Conservation (phyloP, 2,113 vertebrate genomes). For the zebrafish (Danio rerio) region DNA sequence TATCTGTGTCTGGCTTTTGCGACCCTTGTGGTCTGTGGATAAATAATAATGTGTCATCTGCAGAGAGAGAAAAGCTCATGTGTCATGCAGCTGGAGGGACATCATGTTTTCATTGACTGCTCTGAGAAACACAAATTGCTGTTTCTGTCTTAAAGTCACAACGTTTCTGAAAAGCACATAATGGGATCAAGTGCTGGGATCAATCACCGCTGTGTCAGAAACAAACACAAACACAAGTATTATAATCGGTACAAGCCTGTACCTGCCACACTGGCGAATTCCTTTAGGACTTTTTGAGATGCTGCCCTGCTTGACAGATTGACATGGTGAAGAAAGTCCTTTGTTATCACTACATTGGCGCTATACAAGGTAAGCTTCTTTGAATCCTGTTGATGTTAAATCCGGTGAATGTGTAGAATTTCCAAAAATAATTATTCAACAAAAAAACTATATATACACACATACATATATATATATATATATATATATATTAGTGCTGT, state of each 20-base stretch:
- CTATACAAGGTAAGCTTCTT: neutral
- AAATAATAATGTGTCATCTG: slow-evolving; percentile 6
- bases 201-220: neutral
- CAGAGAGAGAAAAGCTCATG: no score
- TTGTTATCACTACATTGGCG: neutral
- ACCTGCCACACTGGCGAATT: neutral
- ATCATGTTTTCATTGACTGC: neutral
- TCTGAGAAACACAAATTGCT: neutral
- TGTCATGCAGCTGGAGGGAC: neutral
- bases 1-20: neutral
- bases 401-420: neutral
- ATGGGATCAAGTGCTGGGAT: neutral
- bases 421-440: neutral
- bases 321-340: neutral
- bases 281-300: neutral
- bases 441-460: no score
- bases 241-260: slow-evolving; percentile 6
- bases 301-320: neutral
- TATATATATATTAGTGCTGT: no score
- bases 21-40: neutral
- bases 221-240: neutral
- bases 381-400: neutral
- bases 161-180: neutral
- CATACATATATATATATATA: no score
- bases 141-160: neutral